A percentile compares a stretch with the other conserved stretches of the same genome.
Evolutionary conservation across 2,888 invertebrate species (phyloP).

Genomic region (Parochlus steinenii): DNA sequence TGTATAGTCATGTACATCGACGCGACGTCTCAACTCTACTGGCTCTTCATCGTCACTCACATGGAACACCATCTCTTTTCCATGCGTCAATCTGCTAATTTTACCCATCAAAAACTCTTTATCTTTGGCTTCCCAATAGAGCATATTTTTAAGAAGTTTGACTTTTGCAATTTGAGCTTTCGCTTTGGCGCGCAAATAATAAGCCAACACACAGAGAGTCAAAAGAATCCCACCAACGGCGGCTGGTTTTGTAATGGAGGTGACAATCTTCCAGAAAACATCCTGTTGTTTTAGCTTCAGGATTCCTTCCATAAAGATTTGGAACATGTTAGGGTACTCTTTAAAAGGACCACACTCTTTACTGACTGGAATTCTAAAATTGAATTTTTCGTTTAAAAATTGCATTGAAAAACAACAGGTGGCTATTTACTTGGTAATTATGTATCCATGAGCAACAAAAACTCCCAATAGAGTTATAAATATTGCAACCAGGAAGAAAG

Average conservation of each 20-base stretch:
- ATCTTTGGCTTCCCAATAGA: conserved; percentile 47
- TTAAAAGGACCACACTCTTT: conserved; percentile 47
- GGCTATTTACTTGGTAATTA: conserved; percentile 40
- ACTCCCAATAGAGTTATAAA: conserved; percentile 46
- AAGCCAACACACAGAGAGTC: conserved; percentile 41
- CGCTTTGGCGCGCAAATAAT: conserved; percentile 44
- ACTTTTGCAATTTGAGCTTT: conserved; percentile 43
- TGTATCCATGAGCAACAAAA: conserved; percentile 41
- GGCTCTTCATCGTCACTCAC: conserved; percentile 14
- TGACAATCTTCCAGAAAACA: conserved; percentile 30
- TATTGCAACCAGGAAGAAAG: conserved; percentile 50
- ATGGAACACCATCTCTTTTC: conserved; percentile 31
- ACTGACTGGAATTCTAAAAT: conserved; percentile 35
- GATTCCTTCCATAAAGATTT: conserved; percentile 38
- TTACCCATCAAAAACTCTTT: conserved; percentile 49
- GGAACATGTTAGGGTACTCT: conserved; percentile 35
- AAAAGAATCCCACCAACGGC: conserved; percentile 41
- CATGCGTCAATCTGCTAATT: conserved; percentile 41
- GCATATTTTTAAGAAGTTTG: conserved; percentile 41
- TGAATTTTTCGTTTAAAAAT: not conserved
- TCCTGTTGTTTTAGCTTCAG: conserved; percentile 33
- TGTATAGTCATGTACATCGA: no score
- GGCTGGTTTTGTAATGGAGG: conserved; percentile 39
- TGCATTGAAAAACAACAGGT: not conserved
- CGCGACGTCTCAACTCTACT: no score